Evolutionary conservation across 2,113 vertebrate species (phyloP), one percentile per base, ranked within the genome.

Genomic region (Propithecus coquereli): DNA sequence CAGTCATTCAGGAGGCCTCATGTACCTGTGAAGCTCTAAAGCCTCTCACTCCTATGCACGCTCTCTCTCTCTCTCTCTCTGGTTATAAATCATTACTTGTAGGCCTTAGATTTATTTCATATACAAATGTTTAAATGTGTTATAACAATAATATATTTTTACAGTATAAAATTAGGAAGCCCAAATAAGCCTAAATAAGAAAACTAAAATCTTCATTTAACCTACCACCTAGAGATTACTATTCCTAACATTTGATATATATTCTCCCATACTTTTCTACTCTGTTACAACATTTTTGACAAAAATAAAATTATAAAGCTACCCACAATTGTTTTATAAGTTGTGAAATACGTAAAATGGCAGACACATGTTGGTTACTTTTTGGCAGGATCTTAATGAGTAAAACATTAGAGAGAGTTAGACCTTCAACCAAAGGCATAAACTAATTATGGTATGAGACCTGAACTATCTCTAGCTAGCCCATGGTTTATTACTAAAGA

Each of bases 121-220:
- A 45, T 54, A 52, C 82, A 86, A 59, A 12, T n/a, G 11, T 50
- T 40, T 84, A 37, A 65, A 47, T n/a, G 86, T 34, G 27, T 77
- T 66, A 83, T 4, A 77, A 34, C 5, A 23, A 37, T 61, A 65
- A 85, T 37, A 83, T 7, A 93, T 37, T 65, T 93, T 94, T 80
- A 74, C 3, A 74, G 20, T 30, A 59, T 68, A 92, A 84, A 52
- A 89, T 82, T 54, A 77, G 16, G 92, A 85, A 96, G 81, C 34
- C 70, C 47, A 82, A 59, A 37, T 32, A 76, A 88, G n/a, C 85
- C 54, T 30, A 88, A 91, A 83, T 90, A 80, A 65, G 40, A 86
- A 92, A 74, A 87, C 47, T 40, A 66, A 91, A 92, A 74, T 77
- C 37, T 90, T 40, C 76, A 93, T 54, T 92, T 94, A 90, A 50